These are phyloP conservation scores for Rhinichthys osculus DNA, from an alignment of 2,797 vertebrate species.

Conservation along the genomic window DNA sequence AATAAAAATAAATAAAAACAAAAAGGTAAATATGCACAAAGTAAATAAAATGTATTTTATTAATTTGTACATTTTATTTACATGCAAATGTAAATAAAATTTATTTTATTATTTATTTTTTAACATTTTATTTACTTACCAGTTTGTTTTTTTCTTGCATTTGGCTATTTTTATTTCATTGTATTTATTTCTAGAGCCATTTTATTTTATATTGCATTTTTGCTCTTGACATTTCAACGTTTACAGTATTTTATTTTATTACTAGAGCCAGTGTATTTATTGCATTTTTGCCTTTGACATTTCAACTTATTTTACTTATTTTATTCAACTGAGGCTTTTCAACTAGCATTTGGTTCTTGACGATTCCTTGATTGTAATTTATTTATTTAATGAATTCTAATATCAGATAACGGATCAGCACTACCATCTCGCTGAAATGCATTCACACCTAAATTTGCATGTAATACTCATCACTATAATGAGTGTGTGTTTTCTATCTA, in stretches of 20 bases:
- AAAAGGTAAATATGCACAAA: too few relatives aligned
- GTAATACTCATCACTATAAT: background rate
- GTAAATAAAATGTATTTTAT: too few relatives aligned
- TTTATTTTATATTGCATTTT: background rate
- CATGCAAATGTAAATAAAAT: too few relatives aligned
- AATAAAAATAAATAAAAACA: too few relatives aligned
- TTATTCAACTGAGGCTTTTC: background rate
- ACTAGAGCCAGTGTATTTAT: background rate
- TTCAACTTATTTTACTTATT: background rate
- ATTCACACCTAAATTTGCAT: background rate
- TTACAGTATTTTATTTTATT: background rate
- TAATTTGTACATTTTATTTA: background rate
- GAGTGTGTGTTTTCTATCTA: constrained; percentile 60
- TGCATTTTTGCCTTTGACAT: background rate
- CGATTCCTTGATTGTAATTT: background rate
- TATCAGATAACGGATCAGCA: background rate
- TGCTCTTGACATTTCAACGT: background rate
- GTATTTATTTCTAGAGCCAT: too few relatives aligned
- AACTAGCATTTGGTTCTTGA: background rate
- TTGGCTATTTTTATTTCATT: too few relatives aligned
- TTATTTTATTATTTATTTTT: too few relatives aligned
- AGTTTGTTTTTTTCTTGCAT: background rate
- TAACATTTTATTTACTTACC: too few relatives aligned
- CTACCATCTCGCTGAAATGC: background rate
- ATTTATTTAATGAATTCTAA: background rate